Percentiles rank a stretch among this genome's conserved stretches.
Evolutionary conservation across 1,140 invertebrate species (phyloP).

Genomic region (Solen grandis): DNA sequence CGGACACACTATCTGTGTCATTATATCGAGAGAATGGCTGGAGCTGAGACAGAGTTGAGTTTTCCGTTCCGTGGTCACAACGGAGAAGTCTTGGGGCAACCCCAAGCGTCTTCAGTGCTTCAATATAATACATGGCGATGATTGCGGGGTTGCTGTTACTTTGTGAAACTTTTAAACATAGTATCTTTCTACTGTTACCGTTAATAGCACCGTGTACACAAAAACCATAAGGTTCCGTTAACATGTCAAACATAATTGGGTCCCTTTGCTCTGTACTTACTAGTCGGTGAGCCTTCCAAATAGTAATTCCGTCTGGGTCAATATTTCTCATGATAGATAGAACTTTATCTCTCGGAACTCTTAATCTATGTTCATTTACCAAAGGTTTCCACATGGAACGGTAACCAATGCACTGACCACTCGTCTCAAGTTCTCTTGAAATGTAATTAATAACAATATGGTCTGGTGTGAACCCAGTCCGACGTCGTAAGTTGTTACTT

Average conservation of each 20-base stretch:
- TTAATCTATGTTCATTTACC: background rate
- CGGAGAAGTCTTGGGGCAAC: conserved; percentile 9
- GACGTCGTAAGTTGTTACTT: conserved; percentile 4
- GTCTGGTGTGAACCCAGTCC: background rate
- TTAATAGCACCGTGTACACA: background rate
- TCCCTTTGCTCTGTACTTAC: background rate
- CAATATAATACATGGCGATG: conserved; percentile 8
- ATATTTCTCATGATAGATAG: background rate
- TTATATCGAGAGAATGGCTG: conserved; percentile 18
- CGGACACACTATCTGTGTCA: background rate
- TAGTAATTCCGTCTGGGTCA: conserved; percentile 2
- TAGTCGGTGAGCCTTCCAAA: background rate
- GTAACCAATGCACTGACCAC: background rate
- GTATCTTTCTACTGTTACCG: background rate
- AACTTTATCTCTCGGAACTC: background rate
- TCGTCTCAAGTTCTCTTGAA: background rate
- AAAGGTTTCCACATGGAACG: background rate
- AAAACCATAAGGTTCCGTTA: background rate
- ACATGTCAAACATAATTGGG: conserved; percentile 15
- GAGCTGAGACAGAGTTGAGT: background rate
- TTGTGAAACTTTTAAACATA: background rate
- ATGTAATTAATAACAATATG: background rate
- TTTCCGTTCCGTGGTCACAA: conserved; percentile 41
- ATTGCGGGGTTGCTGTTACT: background rate
- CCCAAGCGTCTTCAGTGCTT: background rate